Evolutionary conservation across 2,888 invertebrate genomes (phyloP).

Genomic region (Cacoxenus indagator): DNA sequence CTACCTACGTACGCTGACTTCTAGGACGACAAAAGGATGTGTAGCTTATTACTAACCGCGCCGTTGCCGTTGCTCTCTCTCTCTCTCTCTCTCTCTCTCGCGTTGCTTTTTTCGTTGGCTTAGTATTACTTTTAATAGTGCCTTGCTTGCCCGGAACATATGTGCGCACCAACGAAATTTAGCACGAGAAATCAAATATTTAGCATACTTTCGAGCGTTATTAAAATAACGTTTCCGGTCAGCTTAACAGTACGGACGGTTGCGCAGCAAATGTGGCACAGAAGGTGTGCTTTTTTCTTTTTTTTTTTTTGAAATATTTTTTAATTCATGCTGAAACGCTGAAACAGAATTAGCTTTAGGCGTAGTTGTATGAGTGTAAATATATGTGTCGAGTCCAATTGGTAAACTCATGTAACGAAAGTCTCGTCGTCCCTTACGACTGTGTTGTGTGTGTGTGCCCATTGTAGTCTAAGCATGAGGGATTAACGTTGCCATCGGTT

Average conservation of each 20-base stretch:
- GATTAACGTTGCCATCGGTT: slow-evolving; percentile 12
- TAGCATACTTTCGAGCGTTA: slow-evolving; percentile 65
- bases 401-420: background rate
- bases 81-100: background rate
- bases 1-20: background rate
- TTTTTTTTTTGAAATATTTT: background rate
- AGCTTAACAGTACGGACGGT: slow-evolving; percentile 49
- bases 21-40: slow-evolving; percentile 8
- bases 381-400: background rate
- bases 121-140: slow-evolving; percentile 13
- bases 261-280: slow-evolving; percentile 11
- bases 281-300: background rate
- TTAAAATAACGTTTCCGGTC: slow-evolving; percentile 65
- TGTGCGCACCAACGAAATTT: background rate
- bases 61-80: background rate
- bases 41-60: slow-evolving; percentile 1
- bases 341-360: background rate
- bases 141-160: background rate
- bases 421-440: background rate
- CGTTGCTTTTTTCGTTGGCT: slow-evolving; percentile 1
- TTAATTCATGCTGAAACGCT: background rate
- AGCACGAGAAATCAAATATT: slow-evolving; percentile 62
- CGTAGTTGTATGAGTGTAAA: background rate
- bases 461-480: background rate
- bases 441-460: background rate